Conservation (phyloP, 2,888 invertebrate genomes). For the Strigamia transsilvanica region DNA sequence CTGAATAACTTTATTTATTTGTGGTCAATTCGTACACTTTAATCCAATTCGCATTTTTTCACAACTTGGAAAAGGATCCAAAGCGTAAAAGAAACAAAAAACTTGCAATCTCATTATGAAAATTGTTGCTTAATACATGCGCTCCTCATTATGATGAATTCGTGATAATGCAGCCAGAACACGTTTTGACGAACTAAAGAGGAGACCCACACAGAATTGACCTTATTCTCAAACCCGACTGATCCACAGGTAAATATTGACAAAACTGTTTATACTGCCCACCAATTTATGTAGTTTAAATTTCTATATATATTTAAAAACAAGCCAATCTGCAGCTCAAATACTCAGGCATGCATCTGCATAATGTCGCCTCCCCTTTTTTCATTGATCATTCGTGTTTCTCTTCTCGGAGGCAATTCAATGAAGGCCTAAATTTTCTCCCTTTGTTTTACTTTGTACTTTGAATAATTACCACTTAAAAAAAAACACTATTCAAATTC, state of each 20-base stretch:
- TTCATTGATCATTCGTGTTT: conserved; percentile 20
- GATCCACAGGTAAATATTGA: conserved; percentile 15
- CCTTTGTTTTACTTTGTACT: conserved; percentile 2
- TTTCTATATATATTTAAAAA: conserved; percentile 20
- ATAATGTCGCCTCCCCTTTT: conserved; percentile 37
- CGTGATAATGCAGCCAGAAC: background rate
- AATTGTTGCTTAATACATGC: conserved; percentile 37
- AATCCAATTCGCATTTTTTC: background rate
- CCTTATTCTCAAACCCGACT: background rate
- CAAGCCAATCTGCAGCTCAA: conserved; percentile 10
- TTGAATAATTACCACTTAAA: background rate
- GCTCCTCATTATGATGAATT: conserved; percentile 36
- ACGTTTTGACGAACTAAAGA: background rate
- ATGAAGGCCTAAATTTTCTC: conserved; percentile 14
- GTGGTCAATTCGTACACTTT: background rate
- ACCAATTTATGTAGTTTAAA: background rate
- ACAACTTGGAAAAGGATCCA: background rate
- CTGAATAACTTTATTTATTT: background rate
- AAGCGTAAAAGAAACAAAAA: background rate
- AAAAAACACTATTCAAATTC: background rate
- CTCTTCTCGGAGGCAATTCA: conserved; percentile 1
- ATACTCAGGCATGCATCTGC: conserved; percentile 18
- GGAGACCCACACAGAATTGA: background rate
- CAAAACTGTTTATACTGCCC: background rate
- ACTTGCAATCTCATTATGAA: conserved; percentile 23